Evolutionary conservation across 2,888 invertebrate species (phyloP).

Genomic region (Melieria omissa): DNA sequence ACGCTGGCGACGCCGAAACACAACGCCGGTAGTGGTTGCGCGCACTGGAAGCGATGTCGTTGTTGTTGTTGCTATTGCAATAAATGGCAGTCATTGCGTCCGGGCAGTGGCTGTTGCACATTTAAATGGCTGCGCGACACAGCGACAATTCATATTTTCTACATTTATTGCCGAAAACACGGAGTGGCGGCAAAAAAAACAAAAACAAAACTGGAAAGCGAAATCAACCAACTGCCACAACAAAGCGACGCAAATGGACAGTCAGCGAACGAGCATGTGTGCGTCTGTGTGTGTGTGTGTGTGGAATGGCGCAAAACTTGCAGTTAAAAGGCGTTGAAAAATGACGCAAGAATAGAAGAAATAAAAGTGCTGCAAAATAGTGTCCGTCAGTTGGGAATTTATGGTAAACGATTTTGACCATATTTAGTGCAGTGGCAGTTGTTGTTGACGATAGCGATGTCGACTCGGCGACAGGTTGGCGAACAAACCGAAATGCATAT

Average conservation of each 20-base stretch:
- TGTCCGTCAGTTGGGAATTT: too few species aligned
- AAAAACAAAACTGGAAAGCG: not conserved
- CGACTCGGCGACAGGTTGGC: too few species aligned
- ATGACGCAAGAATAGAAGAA: not conserved
- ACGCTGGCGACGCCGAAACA: not conserved
- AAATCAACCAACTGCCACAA: slow-evolving; percentile 11
- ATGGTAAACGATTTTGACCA: too few species aligned
- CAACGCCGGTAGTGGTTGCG: slow-evolving; percentile 9
- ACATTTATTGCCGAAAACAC: slow-evolving; percentile 25
- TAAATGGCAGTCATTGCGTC: not conserved
- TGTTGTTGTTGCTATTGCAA: not conserved
- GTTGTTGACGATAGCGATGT: too few species aligned
- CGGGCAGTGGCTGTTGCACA: not conserved
- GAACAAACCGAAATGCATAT: too few species aligned
- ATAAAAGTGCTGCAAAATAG: too few species aligned
- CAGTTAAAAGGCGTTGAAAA: not conserved
- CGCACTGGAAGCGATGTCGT: slow-evolving; percentile 1
- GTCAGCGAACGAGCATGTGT: not conserved
- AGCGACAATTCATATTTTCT: slow-evolving; percentile 23
- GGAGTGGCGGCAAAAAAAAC: not conserved
- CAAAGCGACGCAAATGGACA: not conserved
- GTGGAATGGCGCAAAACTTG: not conserved
- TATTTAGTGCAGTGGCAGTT: too few species aligned
- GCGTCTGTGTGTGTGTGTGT: not conserved
- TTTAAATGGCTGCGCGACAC: slow-evolving; percentile 3